Conservation (phyloP, 2,888 invertebrate species). For the Oxyteleia sp. region DNA sequence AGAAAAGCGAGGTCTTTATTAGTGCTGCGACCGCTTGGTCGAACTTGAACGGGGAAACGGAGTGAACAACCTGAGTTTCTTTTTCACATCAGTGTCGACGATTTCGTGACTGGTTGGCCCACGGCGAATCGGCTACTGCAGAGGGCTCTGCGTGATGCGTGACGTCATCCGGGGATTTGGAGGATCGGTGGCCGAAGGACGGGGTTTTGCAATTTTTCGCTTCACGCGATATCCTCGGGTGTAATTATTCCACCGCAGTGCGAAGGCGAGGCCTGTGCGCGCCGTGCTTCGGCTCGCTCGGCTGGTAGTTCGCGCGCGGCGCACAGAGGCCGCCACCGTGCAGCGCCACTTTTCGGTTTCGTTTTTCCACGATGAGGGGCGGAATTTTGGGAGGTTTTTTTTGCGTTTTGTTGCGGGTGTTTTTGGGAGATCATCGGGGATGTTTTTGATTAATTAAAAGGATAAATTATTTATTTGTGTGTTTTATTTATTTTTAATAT, state of each 20-base stretch:
- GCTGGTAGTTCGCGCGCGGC: slow-evolving; percentile 32
- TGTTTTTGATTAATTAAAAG: no score
- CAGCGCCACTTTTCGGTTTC: no score
- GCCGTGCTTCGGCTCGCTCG: slow-evolving; percentile 10
- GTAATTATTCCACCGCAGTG: slow-evolving; percentile 68
- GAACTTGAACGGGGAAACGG: no score
- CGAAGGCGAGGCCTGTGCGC: slow-evolving; percentile 49
- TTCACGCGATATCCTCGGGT: slow-evolving; percentile 61
- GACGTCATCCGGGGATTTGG: slow-evolving; percentile 31
- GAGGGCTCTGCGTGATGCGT: neutral
- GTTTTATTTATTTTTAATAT: no score
- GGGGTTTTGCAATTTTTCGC: slow-evolving; percentile 32
- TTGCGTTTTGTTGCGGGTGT: no score
- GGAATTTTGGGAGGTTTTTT: no score
- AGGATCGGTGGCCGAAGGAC: slow-evolving; percentile 47
- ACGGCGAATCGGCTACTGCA: neutral
- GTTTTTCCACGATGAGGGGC: no score
- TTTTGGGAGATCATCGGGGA: no score
- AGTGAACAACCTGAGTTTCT: no score
- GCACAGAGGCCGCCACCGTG: slow-evolving; percentile 80
- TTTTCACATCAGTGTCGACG: neutral
- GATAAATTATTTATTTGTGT: no score
- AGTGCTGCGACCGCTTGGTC: no score
- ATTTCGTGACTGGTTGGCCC: neutral
- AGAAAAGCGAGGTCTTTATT: no score